Percentiles rank a stretch among this genome's conserved stretches.
Evolutionary conservation across 2,888 invertebrate species (phyloP).

Genomic region (Euclidia mi): DNA sequence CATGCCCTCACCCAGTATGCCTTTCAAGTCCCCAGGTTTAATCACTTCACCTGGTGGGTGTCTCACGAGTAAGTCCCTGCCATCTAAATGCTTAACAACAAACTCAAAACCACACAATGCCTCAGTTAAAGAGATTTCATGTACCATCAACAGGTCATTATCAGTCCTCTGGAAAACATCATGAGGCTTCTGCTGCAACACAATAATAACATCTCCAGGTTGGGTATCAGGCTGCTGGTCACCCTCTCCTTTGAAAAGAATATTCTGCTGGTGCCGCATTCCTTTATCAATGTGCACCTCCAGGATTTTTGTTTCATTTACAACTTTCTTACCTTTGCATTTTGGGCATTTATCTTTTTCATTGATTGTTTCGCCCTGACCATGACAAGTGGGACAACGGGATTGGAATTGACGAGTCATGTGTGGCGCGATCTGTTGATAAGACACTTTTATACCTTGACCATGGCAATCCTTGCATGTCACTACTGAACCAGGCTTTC

Average conservation of each 20-base stretch:
- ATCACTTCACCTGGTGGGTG: slow-evolving; percentile 95
- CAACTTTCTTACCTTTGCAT: slow-evolving; percentile 96
- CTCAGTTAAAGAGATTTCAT: slow-evolving; percentile 95
- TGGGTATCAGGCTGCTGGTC: slow-evolving; percentile 96
- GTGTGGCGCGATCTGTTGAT: slow-evolving; percentile 92
- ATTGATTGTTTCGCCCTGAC: slow-evolving; percentile 93
- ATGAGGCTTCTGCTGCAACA: slow-evolving; percentile 95
- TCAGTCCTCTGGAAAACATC: slow-evolving; percentile 94
- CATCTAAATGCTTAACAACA: slow-evolving; percentile 97
- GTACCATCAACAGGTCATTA: slow-evolving; percentile 93
- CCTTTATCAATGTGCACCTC: slow-evolving; percentile 97
- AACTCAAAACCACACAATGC: slow-evolving; percentile 97
- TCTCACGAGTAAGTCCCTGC: slow-evolving; percentile 94
- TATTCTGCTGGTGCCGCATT: slow-evolving; percentile 96
- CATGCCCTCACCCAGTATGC: slow-evolving; percentile 97
- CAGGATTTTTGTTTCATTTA: slow-evolving; percentile 95
- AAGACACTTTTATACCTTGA: slow-evolving; percentile 93
- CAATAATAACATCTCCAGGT: slow-evolving; percentile 97
- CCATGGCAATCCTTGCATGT: slow-evolving; percentile 94
- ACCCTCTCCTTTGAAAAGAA: slow-evolving; percentile 96
- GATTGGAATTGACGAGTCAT: slow-evolving; percentile 92
- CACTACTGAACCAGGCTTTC: slow-evolving; percentile 92
- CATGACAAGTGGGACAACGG: slow-evolving; percentile 91
- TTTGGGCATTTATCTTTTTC: slow-evolving; percentile 95
- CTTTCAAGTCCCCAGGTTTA: slow-evolving; percentile 94